Percentiles rank a stretch among this genome's conserved stretches.
These are phyloP conservation scores for Zoanthus sansibaricus DNA, from an alignment of 92 coral and sea anemone species.

Conservation along the genomic window DNA sequence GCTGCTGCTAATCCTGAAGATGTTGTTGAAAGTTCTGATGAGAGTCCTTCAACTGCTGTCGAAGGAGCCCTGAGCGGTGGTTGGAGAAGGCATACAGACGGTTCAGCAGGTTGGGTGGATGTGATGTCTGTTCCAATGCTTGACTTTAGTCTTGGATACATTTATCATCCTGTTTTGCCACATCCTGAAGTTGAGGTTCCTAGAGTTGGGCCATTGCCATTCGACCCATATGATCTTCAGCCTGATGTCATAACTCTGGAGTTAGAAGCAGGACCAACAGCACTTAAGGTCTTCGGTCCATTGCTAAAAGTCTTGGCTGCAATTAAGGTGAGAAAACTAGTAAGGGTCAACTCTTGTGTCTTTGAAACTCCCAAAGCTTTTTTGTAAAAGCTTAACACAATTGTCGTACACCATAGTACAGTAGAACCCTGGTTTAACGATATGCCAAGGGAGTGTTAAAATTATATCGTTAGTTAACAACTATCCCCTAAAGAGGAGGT, in stretches of 20 bases:
- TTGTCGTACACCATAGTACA: too few species aligned
- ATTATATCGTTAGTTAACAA: too few species aligned
- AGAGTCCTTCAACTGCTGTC: slow-evolving; percentile 61
- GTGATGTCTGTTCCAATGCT: slow-evolving; percentile 95
- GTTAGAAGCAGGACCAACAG: slow-evolving; percentile 96
- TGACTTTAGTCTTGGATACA: slow-evolving; percentile 84
- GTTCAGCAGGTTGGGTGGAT: slow-evolving; percentile 85
- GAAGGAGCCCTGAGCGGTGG: slow-evolving; percentile 88
- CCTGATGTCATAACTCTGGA: slow-evolving; percentile 97
- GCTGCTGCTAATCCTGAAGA: slow-evolving; percentile 89
- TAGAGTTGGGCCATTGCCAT: slow-evolving; percentile 66
- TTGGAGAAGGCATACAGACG: slow-evolving; percentile 92
- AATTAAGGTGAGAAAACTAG: slow-evolving; percentile 75
- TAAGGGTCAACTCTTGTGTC: too few species aligned
- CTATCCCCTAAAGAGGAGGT: too few species aligned
- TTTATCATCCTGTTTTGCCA: slow-evolving; percentile 92
- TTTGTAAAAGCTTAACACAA: too few species aligned
- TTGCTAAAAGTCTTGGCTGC: slow-evolving; percentile 79
- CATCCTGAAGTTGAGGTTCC: slow-evolving; percentile 76
- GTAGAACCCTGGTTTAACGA: too few species aligned
- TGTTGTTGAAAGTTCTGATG: slow-evolving; percentile 91
- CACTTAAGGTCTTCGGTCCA: slow-evolving; percentile 89
- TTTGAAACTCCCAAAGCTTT: too few species aligned
- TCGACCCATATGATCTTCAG: slow-evolving; percentile 85
- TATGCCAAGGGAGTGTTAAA: too few species aligned